These are phyloP conservation scores for Bombylius major DNA, from an alignment of 2,888 invertebrate species.

Conservation along the genomic window DNA sequence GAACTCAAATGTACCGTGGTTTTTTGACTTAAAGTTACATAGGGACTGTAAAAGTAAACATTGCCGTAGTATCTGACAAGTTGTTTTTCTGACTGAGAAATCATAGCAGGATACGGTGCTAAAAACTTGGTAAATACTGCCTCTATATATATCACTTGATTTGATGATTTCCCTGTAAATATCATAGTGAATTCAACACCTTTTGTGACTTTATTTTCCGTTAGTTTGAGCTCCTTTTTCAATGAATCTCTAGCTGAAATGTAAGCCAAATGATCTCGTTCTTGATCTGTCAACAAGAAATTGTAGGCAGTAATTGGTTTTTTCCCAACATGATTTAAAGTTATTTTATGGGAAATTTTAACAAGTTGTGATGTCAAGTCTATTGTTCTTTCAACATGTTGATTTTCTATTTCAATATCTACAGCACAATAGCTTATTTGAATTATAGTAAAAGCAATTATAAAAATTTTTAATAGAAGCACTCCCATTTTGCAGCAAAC, in stretches of 20 bases:
- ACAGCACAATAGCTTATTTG: slow-evolving; percentile 22
- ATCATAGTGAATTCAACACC: slow-evolving; percentile 45
- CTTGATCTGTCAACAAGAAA: slow-evolving; percentile 46
- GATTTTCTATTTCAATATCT: slow-evolving; percentile 47
- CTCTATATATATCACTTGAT: slow-evolving; percentile 44
- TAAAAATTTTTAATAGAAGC: no score
- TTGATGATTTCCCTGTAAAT: slow-evolving; percentile 34
- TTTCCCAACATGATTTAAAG: slow-evolving; percentile 71
- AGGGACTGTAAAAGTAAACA: slow-evolving; percentile 73
- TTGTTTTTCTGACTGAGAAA: slow-evolving; percentile 89
- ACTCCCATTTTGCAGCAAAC: no score
- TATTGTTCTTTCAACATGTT: slow-evolving; percentile 73
- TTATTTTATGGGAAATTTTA: slow-evolving; percentile 66
- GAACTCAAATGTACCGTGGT: slow-evolving; percentile 67
- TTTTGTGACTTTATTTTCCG: slow-evolving; percentile 41
- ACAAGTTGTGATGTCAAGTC: slow-evolving; percentile 83
- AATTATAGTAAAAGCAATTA: background rate
- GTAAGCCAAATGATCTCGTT: slow-evolving; percentile 55
- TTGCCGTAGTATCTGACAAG: slow-evolving; percentile 78
- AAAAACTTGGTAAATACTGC: slow-evolving; percentile 63
- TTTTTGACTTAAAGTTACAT: slow-evolving; percentile 65
- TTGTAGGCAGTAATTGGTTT: slow-evolving; percentile 56
- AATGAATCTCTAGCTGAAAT: slow-evolving; percentile 54
- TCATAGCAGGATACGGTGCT: slow-evolving; percentile 72
- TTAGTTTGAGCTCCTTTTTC: slow-evolving; percentile 45